phyloP scores from a whole-genome alignment of 2,797 vertebrate species.

The Sebastes taczanowskii region DNA sequence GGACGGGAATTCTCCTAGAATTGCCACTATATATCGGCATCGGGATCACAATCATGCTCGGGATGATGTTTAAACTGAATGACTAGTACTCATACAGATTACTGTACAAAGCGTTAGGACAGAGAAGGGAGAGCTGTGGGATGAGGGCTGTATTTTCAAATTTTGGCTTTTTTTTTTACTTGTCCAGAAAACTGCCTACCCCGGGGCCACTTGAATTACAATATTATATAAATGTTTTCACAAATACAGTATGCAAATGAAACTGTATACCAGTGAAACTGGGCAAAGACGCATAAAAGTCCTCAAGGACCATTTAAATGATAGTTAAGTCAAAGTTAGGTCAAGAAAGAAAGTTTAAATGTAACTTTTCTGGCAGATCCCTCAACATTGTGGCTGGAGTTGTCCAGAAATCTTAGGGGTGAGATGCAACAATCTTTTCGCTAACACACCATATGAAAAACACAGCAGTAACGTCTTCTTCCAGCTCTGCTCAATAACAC shows the following conservation, averaged over 20 bases:
- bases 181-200: no score
- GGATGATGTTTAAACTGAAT: no score
- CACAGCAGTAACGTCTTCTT: constrained; percentile 11
- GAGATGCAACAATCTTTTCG: constrained; percentile 31
- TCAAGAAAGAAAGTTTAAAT: not conserved
- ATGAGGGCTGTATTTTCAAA: no score
- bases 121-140: no score
- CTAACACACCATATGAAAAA: constrained; percentile 36
- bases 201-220: no score
- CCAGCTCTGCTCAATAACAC: constrained; percentile 37
- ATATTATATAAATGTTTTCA: not conserved
- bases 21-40: no score
- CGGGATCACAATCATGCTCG: no score
- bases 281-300: not conserved
- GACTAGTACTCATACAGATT: no score
- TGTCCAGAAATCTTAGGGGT: constrained; percentile 33
- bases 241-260: constrained; percentile 3
- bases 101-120: no score
- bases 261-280: not conserved
- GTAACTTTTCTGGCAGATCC: constrained; percentile 21
- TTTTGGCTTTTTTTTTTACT: no score
- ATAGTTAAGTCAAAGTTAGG: not conserved
- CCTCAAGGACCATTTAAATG: not conserved
- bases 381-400: not conserved
- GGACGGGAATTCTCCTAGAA: no score